Evolutionary conservation across 2,797 vertebrate species (phyloP).

Genomic region (Sebastes matsubarae): DNA sequence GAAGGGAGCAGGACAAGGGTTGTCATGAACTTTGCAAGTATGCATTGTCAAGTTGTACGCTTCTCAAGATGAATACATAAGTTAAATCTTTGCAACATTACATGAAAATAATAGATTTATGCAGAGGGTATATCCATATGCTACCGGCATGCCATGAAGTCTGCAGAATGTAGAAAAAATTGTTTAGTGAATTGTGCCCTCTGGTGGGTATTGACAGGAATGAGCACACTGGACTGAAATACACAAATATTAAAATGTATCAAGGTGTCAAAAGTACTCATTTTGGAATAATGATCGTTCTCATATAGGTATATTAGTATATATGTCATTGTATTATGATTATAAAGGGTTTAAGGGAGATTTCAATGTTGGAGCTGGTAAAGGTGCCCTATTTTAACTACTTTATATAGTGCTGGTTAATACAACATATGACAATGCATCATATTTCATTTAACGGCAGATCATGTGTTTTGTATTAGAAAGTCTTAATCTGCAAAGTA

Average conservation of each 20-base stretch:
- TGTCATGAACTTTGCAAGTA: neutral
- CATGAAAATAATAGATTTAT: neutral
- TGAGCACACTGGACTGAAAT: neutral
- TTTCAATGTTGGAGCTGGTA: neutral
- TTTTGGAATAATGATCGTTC: neutral
- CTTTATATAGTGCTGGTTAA: neutral
- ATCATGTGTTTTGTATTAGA: neutral
- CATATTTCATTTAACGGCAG: neutral
- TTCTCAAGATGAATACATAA: neutral
- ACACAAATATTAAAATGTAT: neutral
- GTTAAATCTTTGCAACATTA: neutral
- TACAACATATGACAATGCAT: neutral
- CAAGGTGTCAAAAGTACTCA: neutral
- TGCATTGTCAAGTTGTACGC: neutral
- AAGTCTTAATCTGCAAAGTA: neutral
- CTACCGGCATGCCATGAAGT: neutral
- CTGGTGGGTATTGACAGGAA: slow-evolving; percentile 31
- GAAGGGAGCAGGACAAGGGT: neutral
- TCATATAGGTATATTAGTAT: neutral
- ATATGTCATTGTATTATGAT: neutral
- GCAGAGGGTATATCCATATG: neutral
- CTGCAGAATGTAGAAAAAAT: neutral
- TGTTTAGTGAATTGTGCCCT: slow-evolving; percentile 35
- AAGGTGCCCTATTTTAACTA: neutral
- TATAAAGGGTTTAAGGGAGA: neutral